Base-by-base conservation (phyloP, 64 coral and sea anemone genomes). In the Exaiptasia diaphana region DNA sequence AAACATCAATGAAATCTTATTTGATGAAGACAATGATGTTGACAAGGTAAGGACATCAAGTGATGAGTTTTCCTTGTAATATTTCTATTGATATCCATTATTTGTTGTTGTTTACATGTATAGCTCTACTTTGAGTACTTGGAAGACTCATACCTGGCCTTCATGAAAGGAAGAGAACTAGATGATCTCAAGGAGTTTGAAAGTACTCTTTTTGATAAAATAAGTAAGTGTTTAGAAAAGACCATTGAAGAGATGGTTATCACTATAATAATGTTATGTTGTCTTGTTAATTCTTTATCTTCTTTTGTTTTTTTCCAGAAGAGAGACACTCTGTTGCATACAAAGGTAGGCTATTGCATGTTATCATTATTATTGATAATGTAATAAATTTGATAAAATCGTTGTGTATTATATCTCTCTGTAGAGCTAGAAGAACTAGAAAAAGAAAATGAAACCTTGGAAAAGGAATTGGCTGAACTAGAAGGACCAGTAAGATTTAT, bases 41-140 rank as follows among this genome's bases (percentile, higher is more conserved):
- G n/a, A n/a, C n/a, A n/a, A n/a, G n/a, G n/a, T n/a, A n/a, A n/a
- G n/a, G n/a, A n/a, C n/a, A n/a, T n/a, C n/a, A n/a, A n/a, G n/a
- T n/a, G n/a, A n/a, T n/a, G n/a, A n/a, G n/a, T n/a, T n/a, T n/a
- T n/a, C n/a, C n/a, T n/a, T n/a, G n/a, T n/a, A n/a, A n/a, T n/a
- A n/a, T n/a, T n/a, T n/a, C n/a, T n/a, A n/a, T n/a, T n/a, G n/a
- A n/a, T n/a, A n/a, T n/a, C n/a, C n/a, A n/a, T n/a, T n/a, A n/a
- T n/a, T n/a, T n/a, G n/a, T n/a, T n/a, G n/a, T n/a, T n/a, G n/a
- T n/a, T n/a, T n/a, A n/a, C 53, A n/a, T 18, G 56, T 87, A 41
- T 75, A 99, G 95, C 80, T 68, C 29, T 92, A 85, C 41, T 99
- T 99, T 84, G 90, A 84, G 32, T 89, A 92, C 61, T 73, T 99